These are phyloP conservation scores for Hyles euphorbiae DNA, from an alignment of 1,140 invertebrate species.

Conservation along the genomic window DNA sequence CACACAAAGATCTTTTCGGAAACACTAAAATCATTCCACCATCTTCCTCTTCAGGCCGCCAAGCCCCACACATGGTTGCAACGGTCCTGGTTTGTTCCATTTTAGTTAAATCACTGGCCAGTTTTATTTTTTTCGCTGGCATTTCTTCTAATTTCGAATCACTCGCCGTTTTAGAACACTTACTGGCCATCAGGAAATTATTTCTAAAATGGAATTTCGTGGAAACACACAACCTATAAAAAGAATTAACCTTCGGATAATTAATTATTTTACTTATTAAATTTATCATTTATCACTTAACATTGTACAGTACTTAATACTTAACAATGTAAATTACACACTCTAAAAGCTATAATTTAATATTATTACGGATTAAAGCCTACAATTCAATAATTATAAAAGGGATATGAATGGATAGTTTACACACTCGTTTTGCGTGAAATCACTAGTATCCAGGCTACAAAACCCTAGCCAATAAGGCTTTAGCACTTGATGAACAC, in stretches of 20 bases:
- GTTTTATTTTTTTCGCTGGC: conserved; percentile 54
- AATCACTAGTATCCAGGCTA: no score
- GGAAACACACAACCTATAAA: not conserved
- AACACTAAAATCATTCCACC: conserved; percentile 67
- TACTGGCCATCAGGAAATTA: conserved; percentile 33
- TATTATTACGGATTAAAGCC: no score
- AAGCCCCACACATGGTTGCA: conserved; percentile 71
- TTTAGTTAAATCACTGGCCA: conserved; percentile 20
- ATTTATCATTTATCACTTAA: conserved; percentile 15
- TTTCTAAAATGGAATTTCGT: conserved; percentile 15
- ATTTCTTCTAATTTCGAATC: conserved; percentile 32
- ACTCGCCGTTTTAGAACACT: conserved; percentile 33
- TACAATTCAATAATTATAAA: no score
- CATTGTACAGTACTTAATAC: not conserved
- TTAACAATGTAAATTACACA: not conserved
- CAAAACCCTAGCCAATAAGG: no score
- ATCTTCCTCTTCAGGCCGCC: conserved; percentile 68
- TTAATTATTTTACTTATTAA: conserved; percentile 15
- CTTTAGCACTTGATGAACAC: no score
- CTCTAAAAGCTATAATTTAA: no score
- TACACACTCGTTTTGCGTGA: no score
- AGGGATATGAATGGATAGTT: no score
- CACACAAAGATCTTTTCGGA: conserved; percentile 42
- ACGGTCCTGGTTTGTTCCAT: conserved; percentile 48
- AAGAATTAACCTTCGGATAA: conserved; percentile 8